Evolutionary conservation across 2,797 vertebrate genomes (phyloP), one percentile per base, ranked within the genome.

Genomic region (Pseudopleuronectes americanus): DNA sequence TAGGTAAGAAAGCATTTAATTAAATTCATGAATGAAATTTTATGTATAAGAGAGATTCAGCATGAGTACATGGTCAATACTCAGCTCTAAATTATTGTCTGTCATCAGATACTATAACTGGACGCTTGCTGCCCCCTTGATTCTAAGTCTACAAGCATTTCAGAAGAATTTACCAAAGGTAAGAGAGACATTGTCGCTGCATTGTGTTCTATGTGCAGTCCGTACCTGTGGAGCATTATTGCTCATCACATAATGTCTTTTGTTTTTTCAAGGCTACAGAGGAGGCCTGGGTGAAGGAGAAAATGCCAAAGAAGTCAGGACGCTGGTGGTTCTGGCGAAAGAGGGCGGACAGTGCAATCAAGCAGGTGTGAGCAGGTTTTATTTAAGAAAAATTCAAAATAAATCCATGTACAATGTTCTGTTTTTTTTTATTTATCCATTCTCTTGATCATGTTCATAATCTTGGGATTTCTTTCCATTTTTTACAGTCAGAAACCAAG

Each of bases 301-400:
- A 97, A 91, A 99, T 99, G 97, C 97, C 97, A 91, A 99, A 99
- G 94, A 99, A 99, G 86, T 97, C 97, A 33, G 97, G 96, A 51
- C 95, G 98, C 54, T 99, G 98, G 98, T 99, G 98, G 98, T 99
- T 99, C 92, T 99, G 97, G 97, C 92, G 97, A 71, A 95, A 95
- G 81, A 96, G 97, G 79, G 95, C 91, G 10, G 98, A 99, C 70
- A 96, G 95, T 87, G 94, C 96, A 92, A 93, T 95, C 65, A 97
- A 97, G 84, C 96, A 97, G 96, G 97, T 98, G 87, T 70, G 75
- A 4, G 51, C 0, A 26, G 48, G 13, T 64, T 41, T 2, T 36
- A 19, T 4, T 51, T 43, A 4, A 10, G 3, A 3, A 8, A n/a
- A 36, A 24, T 1, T 23, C 6, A 12, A n/a, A n/a, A n/a, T n/a